Evolutionary conservation across 2,113 vertebrate genomes (phyloP).

Genomic region (Tautogolabrus adspersus): DNA sequence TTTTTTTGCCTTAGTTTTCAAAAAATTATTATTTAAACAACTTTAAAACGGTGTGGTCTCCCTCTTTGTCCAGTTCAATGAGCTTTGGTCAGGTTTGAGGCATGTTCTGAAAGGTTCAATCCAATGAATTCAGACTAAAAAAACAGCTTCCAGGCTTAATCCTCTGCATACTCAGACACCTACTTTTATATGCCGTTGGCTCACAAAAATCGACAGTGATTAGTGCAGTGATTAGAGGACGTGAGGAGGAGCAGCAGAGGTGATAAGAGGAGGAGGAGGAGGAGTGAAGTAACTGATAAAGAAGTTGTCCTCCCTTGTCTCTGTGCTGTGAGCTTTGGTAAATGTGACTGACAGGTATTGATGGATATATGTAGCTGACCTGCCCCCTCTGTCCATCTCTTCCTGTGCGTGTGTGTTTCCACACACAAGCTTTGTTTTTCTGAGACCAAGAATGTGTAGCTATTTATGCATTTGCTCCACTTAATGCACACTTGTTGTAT

Average conservation of each 20-base stretch:
- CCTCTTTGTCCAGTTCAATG: too few species aligned
- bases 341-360: conserved; percentile 81
- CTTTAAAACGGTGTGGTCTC: too few species aligned
- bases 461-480: background rate
- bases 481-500: background rate
- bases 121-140: too few species aligned
- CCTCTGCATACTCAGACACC: background rate
- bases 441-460: background rate
- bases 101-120: too few species aligned
- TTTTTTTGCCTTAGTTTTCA: too few species aligned
- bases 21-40: too few species aligned
- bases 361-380: conserved; percentile 69
- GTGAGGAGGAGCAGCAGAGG: conserved; percentile 9
- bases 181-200: background rate
- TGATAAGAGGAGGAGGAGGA: conserved; percentile 24
- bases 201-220: background rate
- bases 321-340: conserved; percentile 74
- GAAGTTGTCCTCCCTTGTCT: conserved; percentile 67
- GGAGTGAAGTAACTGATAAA: conserved; percentile 70
- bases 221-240: conserved; percentile 17
- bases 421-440: background rate
- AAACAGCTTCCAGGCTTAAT: background rate
- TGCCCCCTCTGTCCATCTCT: conserved; percentile 52
- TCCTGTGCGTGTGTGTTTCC: conserved; percentile 19
- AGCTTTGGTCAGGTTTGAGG: too few species aligned